A percentile compares a stretch with the other conserved stretches of the same genome.
Evolutionary conservation across 2,888 invertebrate species (phyloP).

Genomic region (Diabrotica balteata): DNA sequence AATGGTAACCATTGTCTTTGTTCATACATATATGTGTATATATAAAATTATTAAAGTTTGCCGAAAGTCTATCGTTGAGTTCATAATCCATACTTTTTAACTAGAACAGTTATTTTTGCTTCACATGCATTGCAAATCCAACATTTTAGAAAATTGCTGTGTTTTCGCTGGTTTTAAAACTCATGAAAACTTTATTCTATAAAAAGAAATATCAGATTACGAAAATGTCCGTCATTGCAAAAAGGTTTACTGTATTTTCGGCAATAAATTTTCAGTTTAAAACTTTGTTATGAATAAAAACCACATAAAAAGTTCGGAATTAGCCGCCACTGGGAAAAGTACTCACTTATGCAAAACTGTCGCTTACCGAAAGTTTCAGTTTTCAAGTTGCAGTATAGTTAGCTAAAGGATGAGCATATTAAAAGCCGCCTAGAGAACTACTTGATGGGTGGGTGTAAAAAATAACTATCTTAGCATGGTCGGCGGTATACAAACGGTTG

Average conservation of each 20-base stretch:
- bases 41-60: too few relatives aligned
- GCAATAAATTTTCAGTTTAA: constrained; percentile 19
- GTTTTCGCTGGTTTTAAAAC: too few relatives aligned
- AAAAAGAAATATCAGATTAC: too few relatives aligned
- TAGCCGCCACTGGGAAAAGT: constrained; percentile 40
- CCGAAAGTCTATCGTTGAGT: too few relatives aligned
- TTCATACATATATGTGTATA: too few relatives aligned
- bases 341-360: constrained; percentile 51
- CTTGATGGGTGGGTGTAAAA: constrained; percentile 19
- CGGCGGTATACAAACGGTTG: neutral
- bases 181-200: too few relatives aligned
- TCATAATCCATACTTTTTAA: too few relatives aligned
- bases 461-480: constrained; percentile 6
- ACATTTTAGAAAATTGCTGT: too few relatives aligned
- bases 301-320: constrained; percentile 26
- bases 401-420: constrained; percentile 38
- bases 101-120: too few relatives aligned
- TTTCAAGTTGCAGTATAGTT: constrained; percentile 45
- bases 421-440: constrained; percentile 21
- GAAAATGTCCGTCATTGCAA: too few relatives aligned
- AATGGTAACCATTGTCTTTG: too few relatives aligned
- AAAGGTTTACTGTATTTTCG: neutral
- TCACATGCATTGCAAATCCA: too few relatives aligned
- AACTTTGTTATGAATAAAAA: constrained; percentile 28
- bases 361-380: constrained; percentile 47